Base-by-base conservation (phyloP, 2,113 vertebrate species). In the Varanus komodoensis region DNA sequence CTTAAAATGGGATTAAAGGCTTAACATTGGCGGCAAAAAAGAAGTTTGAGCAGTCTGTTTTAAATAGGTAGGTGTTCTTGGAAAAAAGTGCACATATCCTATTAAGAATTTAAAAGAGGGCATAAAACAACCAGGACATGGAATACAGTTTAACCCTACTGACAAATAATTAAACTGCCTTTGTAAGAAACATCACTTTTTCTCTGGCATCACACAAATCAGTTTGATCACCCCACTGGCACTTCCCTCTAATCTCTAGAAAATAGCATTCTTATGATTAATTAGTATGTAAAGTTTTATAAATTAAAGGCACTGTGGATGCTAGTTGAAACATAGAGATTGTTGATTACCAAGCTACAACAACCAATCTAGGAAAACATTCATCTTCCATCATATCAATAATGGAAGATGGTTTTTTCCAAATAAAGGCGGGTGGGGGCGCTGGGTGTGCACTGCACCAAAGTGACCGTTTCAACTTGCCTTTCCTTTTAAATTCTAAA, bases 1-100 rank as follows among this genome's bases (percentile, higher is more conserved):
- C 87, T 93, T 90, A 89, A 91, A 87, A 94, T 14, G 69, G 78
- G 84, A 94, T 95, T 92, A 95, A 88, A 68, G 57, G 87, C 93
- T 95, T 93, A 95, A 90, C 64, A 89, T 73, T 19, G 44, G 52
- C 1, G 64, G 84, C 89, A 50, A 71, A 48, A 90, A 90, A 83
- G 71, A 84, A 85, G n/a, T 52, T 89, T 91, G 34, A 8, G 78
- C 79, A 91, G 11, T 19, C 85, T 87, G 87, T 84, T 87, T 75
- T 50, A 87, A 75, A 83, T 78, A 86, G 44, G 61, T 38, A 82
- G 54, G 12, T 2, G 38, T 80, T 83, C 3, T 89, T 82, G 81
- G 1, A 88, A 93, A 74, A 7, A 44, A 87, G 25, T 57, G 19
- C 87, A 78, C 32, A 38, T 73, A 89, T 54, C 29, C 86, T 87